These are phyloP conservation scores for Clarias batrachus DNA, from an alignment of 2,113 vertebrate species.

Conservation along the genomic window DNA sequence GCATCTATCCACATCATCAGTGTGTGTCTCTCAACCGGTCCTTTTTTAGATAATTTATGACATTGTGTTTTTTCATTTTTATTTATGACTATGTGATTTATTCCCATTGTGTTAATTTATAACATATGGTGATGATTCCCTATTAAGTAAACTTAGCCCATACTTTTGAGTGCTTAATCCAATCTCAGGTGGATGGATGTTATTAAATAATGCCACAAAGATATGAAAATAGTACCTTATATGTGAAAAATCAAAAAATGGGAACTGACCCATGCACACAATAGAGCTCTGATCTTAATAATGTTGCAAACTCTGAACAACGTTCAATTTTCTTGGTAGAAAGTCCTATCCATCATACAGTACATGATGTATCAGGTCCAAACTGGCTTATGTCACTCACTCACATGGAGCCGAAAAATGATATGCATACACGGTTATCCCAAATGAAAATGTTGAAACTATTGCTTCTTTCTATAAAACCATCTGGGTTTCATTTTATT, in stretches of 20 bases:
- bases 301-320: neutral
- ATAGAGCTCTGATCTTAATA: neutral
- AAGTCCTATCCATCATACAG: constrained; percentile 16
- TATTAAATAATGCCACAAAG: neutral
- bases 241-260: neutral
- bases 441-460: constrained; percentile 25
- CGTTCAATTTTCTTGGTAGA: neutral
- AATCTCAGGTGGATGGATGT: neutral
- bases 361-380: neutral
- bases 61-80: neutral
- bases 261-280: neutral
- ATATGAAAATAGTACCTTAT: neutral
- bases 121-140: neutral
- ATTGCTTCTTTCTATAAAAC: constrained; percentile 26
- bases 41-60: constrained; percentile 8
- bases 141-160: neutral
- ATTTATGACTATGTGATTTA: neutral
- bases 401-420: constrained; percentile 14
- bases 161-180: neutral
- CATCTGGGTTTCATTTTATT: constrained; percentile 56
- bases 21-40: neutral
- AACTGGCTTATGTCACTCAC: constrained; percentile 34
- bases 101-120: neutral
- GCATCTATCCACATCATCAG: constrained; percentile 6
- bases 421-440: constrained; percentile 11